A percentile compares a stretch with the other conserved stretches of the same genome.
These are phyloP conservation scores for Reticulitermes lucifugus DNA, from an alignment of 2,888 invertebrate species.

Conservation along the genomic window DNA sequence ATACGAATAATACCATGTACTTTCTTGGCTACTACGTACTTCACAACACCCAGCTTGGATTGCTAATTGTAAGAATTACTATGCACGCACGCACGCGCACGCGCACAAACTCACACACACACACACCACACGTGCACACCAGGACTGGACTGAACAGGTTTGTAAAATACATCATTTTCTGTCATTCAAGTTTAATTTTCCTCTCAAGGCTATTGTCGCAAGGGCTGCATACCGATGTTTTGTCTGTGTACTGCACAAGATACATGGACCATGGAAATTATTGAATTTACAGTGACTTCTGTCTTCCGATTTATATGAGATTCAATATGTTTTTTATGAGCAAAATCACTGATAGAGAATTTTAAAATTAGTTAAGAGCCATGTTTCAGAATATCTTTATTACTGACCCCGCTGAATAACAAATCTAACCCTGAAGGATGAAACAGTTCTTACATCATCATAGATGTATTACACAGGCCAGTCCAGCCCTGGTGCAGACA, in stretches of 20 bases:
- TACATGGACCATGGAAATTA: neutral
- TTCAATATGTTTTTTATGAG: too few species aligned
- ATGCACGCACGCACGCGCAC: neutral
- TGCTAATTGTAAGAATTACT: constrained; percentile 38
- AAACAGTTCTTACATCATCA: neutral
- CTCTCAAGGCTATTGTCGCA: neutral
- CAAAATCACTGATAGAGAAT: too few species aligned
- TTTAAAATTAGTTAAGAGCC: too few species aligned
- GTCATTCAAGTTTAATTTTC: neutral
- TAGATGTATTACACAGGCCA: neutral
- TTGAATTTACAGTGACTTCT: too few species aligned
- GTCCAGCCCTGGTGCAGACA: constrained; percentile 23
- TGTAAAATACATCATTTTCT: neutral
- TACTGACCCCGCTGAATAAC: too few species aligned
- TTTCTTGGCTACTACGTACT: constrained; percentile 42
- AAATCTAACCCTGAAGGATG: too few species aligned
- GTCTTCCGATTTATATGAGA: too few species aligned
- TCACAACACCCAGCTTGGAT: constrained; percentile 46
- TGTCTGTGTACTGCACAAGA: constrained; percentile 21
- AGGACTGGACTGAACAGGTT: constrained; percentile 41
- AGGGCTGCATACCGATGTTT: neutral
- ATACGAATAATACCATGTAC: constrained; percentile 18
- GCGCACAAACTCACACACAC: neutral
- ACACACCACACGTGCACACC: neutral
- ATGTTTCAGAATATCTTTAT: too few species aligned